Evolutionary conservation across 2,888 invertebrate genomes (phyloP).

Genomic region (Venusia cambrica): DNA sequence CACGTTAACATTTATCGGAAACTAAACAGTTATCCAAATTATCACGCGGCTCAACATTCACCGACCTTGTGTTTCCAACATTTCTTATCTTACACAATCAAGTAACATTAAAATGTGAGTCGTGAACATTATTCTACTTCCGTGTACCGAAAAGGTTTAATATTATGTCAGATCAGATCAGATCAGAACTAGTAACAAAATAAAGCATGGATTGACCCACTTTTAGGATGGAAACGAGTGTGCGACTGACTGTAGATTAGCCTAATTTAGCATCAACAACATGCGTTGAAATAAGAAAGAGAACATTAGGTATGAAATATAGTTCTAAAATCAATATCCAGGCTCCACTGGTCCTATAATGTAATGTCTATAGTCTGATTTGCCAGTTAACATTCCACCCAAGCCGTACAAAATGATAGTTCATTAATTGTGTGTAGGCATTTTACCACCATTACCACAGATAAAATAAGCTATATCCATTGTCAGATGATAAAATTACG

Average conservation of each 20-base stretch:
- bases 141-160: constrained; percentile 9
- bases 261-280: no score
- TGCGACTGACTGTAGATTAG: no score
- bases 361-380: constrained; percentile 1
- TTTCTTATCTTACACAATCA: constrained; percentile 19
- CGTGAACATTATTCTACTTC: constrained; percentile 13
- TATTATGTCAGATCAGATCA: constrained; percentile 7
- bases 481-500: constrained; percentile 52
- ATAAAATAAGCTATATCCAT: constrained; percentile 35
- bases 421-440: constrained; percentile 50
- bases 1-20: no score
- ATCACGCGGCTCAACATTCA: constrained; percentile 6
- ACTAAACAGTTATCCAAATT: no score
- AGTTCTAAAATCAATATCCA: constrained; percentile 3
- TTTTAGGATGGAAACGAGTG: no score
- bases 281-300: no score
- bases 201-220: no score
- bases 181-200: no score
- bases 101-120: constrained; percentile 14
- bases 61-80: constrained; percentile 15
- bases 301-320: no score
- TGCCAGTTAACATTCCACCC: constrained; percentile 55
- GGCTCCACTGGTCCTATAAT: no score
- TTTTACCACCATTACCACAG: constrained; percentile 26
- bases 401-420: constrained; percentile 43